Evolutionary conservation across 2,888 invertebrate genomes (phyloP).

Genomic region (Tachina lurida): DNA sequence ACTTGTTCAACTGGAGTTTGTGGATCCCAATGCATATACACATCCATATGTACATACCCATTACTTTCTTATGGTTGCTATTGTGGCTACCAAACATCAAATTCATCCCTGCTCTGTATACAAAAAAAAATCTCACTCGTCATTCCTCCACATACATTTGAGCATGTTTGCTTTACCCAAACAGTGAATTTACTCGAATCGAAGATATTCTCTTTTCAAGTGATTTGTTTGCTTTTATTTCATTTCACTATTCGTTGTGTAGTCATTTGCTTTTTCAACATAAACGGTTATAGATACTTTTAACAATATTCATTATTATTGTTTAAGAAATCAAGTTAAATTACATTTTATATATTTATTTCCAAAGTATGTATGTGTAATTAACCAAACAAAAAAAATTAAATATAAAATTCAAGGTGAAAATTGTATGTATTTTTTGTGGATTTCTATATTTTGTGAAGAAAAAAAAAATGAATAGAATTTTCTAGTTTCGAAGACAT

Average conservation of each 20-base stretch:
- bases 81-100: too few species aligned
- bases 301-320: slow-evolving; percentile 24
- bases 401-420: slow-evolving; percentile 42
- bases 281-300: slow-evolving; percentile 61
- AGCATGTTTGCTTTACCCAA: slow-evolving; percentile 18
- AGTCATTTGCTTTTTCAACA: slow-evolving; percentile 56
- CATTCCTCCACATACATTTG: neutral
- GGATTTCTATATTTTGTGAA: neutral
- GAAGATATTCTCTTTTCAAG: slow-evolving; percentile 28
- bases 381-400: slow-evolving; percentile 10
- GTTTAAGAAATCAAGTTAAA: slow-evolving; percentile 16
- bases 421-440: slow-evolving; percentile 1
- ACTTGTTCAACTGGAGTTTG: too few species aligned
- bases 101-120: slow-evolving; percentile 26
- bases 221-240: slow-evolving; percentile 32
- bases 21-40: too few species aligned
- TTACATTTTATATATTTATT: slow-evolving; percentile 6
- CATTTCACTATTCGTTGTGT: slow-evolving; percentile 41
- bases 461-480: neutral
- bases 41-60: too few species aligned
- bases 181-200: slow-evolving; percentile 35
- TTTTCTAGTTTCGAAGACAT: slow-evolving; percentile 15
- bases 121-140: slow-evolving; percentile 2
- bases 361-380: slow-evolving; percentile 26
- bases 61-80: too few species aligned